Conservation (phyloP, 1,140 invertebrate genomes). For the Macrosteles quadrilineatus region DNA sequence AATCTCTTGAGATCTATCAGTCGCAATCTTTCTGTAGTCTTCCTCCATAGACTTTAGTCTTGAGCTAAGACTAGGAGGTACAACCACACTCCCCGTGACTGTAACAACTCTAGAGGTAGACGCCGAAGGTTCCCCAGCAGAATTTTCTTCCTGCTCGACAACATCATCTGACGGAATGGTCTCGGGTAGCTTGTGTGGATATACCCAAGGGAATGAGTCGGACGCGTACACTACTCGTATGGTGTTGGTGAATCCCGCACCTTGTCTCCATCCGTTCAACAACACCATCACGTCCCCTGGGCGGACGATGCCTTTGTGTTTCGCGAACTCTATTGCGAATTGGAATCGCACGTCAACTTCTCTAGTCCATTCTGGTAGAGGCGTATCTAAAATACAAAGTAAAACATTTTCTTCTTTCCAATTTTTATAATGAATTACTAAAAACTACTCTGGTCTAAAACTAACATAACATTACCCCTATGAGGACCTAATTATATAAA, state of each 20-base stretch:
- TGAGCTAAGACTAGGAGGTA: too few relatives aligned
- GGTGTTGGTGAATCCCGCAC: constrained; percentile 75
- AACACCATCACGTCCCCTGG: constrained; percentile 68
- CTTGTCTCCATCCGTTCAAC: constrained; percentile 73
- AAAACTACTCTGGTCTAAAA: too few relatives aligned
- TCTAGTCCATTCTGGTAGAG: constrained; percentile 61
- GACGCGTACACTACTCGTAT: constrained; percentile 65
- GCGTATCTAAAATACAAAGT: constrained; percentile 44
- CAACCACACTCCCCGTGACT: too few relatives aligned
- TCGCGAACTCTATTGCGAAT: constrained; percentile 63
- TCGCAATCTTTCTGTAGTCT: too few relatives aligned
- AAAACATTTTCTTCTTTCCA: too few relatives aligned
- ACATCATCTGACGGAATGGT: neutral
- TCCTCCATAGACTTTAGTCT: too few relatives aligned
- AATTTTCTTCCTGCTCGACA: neutral
- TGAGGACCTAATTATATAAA: too few relatives aligned
- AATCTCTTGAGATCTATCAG: too few relatives aligned
- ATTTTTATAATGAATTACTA: too few relatives aligned
- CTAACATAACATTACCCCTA: too few relatives aligned
- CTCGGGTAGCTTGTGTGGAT: neutral
- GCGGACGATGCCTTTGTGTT: constrained; percentile 62
- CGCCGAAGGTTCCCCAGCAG: too few relatives aligned
- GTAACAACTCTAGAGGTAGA: too few relatives aligned
- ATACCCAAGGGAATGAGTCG: constrained; percentile 30
- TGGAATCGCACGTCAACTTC: constrained; percentile 72